Conservation (phyloP, 2,888 invertebrate species). For the Rambutsinella grinnellia region DNA sequence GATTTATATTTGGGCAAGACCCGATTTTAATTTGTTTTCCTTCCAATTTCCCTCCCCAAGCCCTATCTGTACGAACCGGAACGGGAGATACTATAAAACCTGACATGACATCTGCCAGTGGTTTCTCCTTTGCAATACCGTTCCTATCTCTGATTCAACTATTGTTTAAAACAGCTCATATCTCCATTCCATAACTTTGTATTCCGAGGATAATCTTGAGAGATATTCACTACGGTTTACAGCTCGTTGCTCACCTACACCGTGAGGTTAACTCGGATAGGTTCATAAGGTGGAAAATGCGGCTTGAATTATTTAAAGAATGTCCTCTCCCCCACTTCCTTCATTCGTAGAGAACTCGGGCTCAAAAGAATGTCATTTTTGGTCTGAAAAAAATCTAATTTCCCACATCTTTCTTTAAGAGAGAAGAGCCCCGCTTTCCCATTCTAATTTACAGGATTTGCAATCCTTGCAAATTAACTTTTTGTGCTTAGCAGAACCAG, state of each 20-base stretch:
- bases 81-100: background rate
- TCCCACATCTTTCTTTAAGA: constrained; percentile 31
- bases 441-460: constrained; percentile 53
- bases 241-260: no score
- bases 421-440: constrained; percentile 17
- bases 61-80: background rate
- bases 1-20: constrained; percentile 45
- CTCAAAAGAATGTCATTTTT: constrained; percentile 22
- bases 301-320: background rate
- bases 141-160: no score
- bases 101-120: constrained; percentile 6
- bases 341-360: no score
- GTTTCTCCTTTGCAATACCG: background rate
- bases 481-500: constrained; percentile 37
- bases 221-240: no score
- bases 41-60: constrained; percentile 28
- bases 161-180: no score
- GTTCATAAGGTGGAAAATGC: background rate
- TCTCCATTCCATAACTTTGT: no score
- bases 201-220: no score
- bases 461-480: constrained; percentile 55
- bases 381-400: constrained; percentile 38
- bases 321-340: background rate
- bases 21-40: constrained; percentile 55
- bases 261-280: no score